phyloP scores from a whole-genome alignment of 2,113 vertebrate genomes.

The Triplophysa rosa region DNA sequence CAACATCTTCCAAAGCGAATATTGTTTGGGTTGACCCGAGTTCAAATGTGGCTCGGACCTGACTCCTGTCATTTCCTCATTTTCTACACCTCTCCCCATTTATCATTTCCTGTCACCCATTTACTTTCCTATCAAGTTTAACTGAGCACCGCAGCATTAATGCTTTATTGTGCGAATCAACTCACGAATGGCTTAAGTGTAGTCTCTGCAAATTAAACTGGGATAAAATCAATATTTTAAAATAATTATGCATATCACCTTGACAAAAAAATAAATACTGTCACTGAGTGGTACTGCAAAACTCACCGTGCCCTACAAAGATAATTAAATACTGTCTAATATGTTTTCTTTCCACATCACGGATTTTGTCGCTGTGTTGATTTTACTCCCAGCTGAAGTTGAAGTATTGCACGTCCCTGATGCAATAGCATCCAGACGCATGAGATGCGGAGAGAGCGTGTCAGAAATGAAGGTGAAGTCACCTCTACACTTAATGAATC shows the following conservation, averaged over 20 bases:
- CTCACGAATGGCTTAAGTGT: neutral
- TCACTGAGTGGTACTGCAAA: neutral
- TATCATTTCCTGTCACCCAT: neutral
- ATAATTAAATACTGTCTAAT: neutral
- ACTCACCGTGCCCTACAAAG: neutral
- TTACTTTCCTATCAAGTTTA: neutral
- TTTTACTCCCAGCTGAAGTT: constrained; percentile 53
- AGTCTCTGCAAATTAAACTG: neutral
- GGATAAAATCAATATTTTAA: neutral
- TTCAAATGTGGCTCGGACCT: neutral
- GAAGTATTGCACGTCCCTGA: constrained; percentile 66
- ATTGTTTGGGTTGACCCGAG: neutral
- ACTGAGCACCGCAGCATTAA: no score
- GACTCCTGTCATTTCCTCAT: no score
- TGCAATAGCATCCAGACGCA: constrained; percentile 55
- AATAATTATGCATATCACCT: neutral
- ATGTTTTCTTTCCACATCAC: neutral
- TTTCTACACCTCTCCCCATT: no score
- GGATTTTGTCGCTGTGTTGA: constrained; percentile 24
- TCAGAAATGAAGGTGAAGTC: constrained; percentile 58
- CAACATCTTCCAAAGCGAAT: no score
- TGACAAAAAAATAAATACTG: neutral
- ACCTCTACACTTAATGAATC: constrained; percentile 71
- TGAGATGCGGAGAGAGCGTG: constrained; percentile 29
- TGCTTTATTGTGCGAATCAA: no score